Conservation (phyloP, 2,113 vertebrate genomes). For the Nycticryphes semicollaris region DNA sequence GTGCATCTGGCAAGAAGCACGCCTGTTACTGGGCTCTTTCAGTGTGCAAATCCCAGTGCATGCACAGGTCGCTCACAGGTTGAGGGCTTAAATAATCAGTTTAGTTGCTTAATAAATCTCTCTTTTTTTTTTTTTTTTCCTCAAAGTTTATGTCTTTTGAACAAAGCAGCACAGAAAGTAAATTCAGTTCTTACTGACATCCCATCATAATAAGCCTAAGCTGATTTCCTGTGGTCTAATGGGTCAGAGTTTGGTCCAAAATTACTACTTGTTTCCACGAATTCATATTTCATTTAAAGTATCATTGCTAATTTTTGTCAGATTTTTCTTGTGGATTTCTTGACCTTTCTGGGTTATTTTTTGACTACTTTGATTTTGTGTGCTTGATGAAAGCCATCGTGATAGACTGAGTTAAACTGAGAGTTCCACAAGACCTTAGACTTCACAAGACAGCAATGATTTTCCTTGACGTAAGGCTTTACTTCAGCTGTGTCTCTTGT, state of each 20-base stretch:
- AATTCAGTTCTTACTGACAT: not conserved
- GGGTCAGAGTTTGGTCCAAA: not conserved
- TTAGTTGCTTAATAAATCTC: not conserved
- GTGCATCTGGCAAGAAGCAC: not conserved
- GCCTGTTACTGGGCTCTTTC: not conserved
- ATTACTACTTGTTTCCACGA: not conserved
- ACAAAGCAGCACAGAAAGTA: not conserved
- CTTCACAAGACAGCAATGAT: conserved; percentile 22
- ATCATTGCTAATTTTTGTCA: conserved; percentile 4
- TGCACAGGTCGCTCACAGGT: not conserved
- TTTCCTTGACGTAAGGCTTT: not conserved
- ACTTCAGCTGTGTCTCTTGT: conserved; percentile 8
- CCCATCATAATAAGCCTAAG: not conserved
- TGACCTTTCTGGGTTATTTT: not conserved
- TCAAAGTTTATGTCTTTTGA: not conserved
- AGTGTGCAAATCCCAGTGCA: not conserved
- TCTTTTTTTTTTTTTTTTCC: not conserved
- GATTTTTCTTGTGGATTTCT: not conserved
- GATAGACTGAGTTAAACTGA: not conserved
- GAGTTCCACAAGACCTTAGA: conserved; percentile 20
- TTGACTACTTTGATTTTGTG: not conserved
- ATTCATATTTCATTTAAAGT: not conserved
- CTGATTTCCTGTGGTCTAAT: not conserved
- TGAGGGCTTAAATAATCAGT: not conserved
- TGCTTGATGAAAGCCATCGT: conserved; percentile 42